Base-by-base conservation (phyloP, 2,797 vertebrate genomes). In the Melanotaenia trifasciata region DNA sequence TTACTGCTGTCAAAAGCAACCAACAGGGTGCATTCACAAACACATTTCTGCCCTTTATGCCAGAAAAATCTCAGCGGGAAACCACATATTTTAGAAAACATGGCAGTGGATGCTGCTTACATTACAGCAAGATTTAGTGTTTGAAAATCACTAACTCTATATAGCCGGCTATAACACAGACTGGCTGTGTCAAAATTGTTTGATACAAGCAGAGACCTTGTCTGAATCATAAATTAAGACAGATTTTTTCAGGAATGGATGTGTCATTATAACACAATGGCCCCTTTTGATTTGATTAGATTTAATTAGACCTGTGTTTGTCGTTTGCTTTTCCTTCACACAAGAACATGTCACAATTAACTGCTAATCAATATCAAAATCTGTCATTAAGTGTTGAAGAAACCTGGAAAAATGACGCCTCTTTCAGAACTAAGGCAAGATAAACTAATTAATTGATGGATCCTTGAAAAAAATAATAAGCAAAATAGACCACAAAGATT, bases 61-160 rank as follows among this genome's bases (percentile, higher is more conserved):
- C 30, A 59, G 56, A 58, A 62, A 62, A 67, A 47, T 45, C 38
- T 60, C 62, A 40, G 68, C 66, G 45, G 71, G 64, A 57, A 84
- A 76, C 51, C 35, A 60, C 62, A 72, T 50, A 36, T 51, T 73
- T 74, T 63, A 58, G 47, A 78, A 82, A 72, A 67, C 70, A 74
- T 75, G 73, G 66, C 73, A 59, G 70, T 14, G 51, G 68, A 70
- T 72, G 8, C 30, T 24, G 20, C 32, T 76, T 89, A 84, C 87
- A 87, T 89, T 83, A 85, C 78, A 77, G 72, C 58, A 32, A 54
- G 63, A 70, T 74, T 81, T 79, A 76, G 76, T 78, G 72, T 79
- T 75, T 51, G n/a, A 58, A 79, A 63, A 7, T 67, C 43, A 20
- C 13, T 4, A 20, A 45, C 43, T 18, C 16, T 40, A 14, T 6